These are phyloP conservation scores for Mixornis gularis DNA, from an alignment of 2,113 vertebrate genomes.

Conservation along the genomic window DNA sequence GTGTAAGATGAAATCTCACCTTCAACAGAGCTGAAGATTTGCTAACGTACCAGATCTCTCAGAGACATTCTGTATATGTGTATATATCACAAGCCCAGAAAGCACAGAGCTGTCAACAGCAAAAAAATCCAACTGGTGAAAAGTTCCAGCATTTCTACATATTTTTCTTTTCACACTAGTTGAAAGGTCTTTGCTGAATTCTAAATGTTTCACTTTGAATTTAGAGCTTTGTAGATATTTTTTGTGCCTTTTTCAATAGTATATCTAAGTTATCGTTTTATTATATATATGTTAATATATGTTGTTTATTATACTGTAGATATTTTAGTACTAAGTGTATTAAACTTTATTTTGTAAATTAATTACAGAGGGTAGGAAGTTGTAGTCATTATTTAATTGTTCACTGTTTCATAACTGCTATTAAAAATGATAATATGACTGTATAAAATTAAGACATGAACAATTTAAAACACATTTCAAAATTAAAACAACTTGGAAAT, in stretches of 20 bases:
- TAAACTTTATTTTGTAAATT: background rate
- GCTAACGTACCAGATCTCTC: accelerated
- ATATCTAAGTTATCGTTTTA: background rate
- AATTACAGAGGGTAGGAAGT: background rate
- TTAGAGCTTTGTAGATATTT: background rate
- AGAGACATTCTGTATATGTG: background rate
- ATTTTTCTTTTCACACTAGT: background rate
- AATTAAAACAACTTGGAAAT: background rate
- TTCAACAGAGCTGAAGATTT: background rate
- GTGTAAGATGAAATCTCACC: background rate
- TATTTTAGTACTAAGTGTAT: background rate
- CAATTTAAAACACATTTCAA: background rate
- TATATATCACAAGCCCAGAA: background rate
- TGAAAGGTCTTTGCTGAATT: background rate
- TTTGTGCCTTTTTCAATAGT: background rate
- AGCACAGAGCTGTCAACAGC: background rate
- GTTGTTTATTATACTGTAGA: background rate
- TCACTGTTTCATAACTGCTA: background rate
- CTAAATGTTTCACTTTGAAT: background rate
- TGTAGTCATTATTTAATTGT: background rate
- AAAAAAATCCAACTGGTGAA: background rate
- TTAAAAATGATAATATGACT: background rate
- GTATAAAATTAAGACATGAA: background rate
- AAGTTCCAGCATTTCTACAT: background rate
- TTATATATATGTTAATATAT: background rate